Conservation (phyloP, 2,113 vertebrate genomes). For the Callospermophilus lateralis region DNA sequence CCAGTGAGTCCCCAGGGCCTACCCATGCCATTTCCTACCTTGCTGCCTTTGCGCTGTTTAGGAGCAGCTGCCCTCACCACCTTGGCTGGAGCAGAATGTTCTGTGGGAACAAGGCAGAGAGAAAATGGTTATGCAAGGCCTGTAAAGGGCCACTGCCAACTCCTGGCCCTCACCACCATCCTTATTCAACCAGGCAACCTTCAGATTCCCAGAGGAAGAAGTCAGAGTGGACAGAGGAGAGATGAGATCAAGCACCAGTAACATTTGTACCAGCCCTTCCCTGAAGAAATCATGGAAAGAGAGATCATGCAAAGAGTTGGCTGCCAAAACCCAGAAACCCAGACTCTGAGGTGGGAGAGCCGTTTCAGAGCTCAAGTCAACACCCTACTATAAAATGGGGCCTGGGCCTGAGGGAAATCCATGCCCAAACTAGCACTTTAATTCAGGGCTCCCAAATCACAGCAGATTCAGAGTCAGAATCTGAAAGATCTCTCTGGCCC, state of each 20-base stretch:
- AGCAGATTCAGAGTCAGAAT: background rate
- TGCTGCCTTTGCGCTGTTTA: slow-evolving; percentile 94
- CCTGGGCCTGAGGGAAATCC: background rate
- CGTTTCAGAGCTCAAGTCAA: background rate
- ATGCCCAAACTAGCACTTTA: background rate
- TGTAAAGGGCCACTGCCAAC: background rate
- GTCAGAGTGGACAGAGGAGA: background rate
- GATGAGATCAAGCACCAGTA: background rate
- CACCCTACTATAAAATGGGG: background rate
- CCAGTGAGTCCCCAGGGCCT: background rate
- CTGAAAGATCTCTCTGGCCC: background rate
- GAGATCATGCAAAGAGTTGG: background rate
- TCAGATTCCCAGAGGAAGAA: background rate
- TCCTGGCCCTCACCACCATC: background rate
- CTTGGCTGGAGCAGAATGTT: slow-evolving; percentile 93
- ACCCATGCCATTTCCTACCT: slow-evolving; percentile 88
- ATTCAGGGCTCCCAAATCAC: background rate
- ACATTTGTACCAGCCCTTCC: background rate
- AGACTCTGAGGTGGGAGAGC: background rate
- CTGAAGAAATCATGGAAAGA: background rate
- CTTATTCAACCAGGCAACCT: background rate
- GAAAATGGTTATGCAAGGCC: background rate
- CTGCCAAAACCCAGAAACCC: background rate
- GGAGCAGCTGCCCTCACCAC: slow-evolving; percentile 96
- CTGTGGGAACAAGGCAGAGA: slow-evolving; percentile 85